These are phyloP conservation scores for Eupithecia pulchellata DNA, from an alignment of 2,888 invertebrate species.

Conservation along the genomic window DNA sequence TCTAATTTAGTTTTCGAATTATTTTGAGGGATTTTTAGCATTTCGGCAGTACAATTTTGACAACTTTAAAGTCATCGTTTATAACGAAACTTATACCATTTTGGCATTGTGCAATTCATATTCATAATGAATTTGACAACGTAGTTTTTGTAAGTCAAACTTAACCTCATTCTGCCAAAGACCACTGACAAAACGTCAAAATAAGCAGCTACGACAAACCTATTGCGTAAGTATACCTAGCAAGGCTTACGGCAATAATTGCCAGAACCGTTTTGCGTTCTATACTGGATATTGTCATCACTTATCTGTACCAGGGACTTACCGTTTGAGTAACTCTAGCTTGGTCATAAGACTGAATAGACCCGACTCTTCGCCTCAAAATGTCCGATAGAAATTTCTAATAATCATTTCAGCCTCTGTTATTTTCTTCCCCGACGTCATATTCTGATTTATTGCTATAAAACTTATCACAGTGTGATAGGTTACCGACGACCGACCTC, in stretches of 20 bases:
- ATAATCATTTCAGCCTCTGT: background rate
- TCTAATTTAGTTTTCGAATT: too few species aligned
- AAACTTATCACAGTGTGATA: background rate
- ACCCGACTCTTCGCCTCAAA: background rate
- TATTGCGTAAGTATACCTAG: too few species aligned
- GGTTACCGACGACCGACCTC: background rate
- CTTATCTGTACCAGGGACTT: too few species aligned
- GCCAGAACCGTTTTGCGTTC: background rate
- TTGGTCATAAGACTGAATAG: background rate
- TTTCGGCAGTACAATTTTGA: background rate
- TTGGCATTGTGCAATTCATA: background rate
- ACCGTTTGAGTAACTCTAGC: background rate
- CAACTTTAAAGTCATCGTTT: background rate
- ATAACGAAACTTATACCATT: background rate
- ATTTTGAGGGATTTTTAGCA: background rate
- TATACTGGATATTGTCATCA: background rate
- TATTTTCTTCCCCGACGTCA: background rate
- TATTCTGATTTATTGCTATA: background rate
- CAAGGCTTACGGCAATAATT: background rate
- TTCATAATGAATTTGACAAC: background rate
- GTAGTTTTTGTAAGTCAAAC: background rate
- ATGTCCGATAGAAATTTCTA: background rate
- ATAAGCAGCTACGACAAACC: background rate
- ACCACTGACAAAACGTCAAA: background rate
- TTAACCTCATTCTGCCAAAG: background rate